These are phyloP conservation scores for Peromyscus polionotus DNA, from an alignment of 2,113 vertebrate genomes.

Conservation along the genomic window DNA sequence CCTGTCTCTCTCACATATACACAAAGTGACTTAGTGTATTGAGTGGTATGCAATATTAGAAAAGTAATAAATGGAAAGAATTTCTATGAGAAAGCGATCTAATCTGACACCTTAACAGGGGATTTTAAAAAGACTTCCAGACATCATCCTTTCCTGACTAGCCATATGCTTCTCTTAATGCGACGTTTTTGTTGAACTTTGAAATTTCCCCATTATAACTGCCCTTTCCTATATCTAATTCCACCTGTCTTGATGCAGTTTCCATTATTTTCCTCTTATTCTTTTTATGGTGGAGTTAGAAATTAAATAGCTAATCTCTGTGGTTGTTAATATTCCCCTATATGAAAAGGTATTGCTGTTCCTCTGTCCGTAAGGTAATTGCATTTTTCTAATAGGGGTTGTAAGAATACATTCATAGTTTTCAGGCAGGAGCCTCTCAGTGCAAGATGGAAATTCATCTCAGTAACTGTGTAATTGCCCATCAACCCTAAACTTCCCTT, in stretches of 20 bases:
- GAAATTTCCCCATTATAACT: conserved; percentile 37
- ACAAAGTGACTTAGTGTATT: conserved; percentile 35
- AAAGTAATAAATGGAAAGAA: conserved; percentile 53
- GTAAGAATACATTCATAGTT: conserved; percentile 30
- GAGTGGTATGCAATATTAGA: conserved; percentile 24
- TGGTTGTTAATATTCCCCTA: conserved; percentile 30
- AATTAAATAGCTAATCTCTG: conserved; percentile 45
- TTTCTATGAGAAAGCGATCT: conserved; percentile 35
- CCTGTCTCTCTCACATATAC: background rate
- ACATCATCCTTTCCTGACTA: conserved; percentile 44
- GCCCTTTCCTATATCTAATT: conserved; percentile 22
- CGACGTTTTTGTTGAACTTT: conserved; percentile 37
- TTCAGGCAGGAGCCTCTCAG: background rate
- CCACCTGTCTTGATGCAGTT: background rate
- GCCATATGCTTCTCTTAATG: conserved; percentile 38
- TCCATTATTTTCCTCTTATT: conserved; percentile 19
- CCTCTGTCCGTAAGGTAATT: conserved; percentile 36
- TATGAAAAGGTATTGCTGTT: conserved; percentile 35
- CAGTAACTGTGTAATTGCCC: background rate
- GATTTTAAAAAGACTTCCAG: conserved; percentile 18
- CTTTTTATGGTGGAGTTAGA: conserved; percentile 27
- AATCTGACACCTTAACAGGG: background rate
- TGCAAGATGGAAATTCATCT: conserved; percentile 38
- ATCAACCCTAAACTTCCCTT: conserved; percentile 3
- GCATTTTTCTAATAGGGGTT: conserved; percentile 20